Evolutionary conservation across 2,888 invertebrate species (phyloP).

Genomic region (Volucella inanis): DNA sequence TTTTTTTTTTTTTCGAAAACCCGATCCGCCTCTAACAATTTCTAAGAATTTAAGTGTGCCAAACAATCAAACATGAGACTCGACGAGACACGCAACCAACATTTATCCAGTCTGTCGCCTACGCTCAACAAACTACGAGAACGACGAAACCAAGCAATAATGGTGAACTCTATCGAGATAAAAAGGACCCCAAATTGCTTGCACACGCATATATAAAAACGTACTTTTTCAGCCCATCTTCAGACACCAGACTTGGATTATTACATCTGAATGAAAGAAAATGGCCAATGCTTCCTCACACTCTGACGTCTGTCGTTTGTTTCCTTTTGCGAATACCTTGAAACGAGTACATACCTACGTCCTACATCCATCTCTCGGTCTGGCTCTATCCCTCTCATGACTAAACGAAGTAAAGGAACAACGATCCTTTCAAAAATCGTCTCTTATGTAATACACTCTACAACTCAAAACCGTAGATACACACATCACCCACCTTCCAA

Average conservation of each 20-base stretch:
- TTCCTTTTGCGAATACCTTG: background rate
- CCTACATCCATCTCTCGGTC: background rate
- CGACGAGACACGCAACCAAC: background rate
- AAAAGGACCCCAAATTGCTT: background rate
- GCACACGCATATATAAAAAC: slow-evolving; percentile 28
- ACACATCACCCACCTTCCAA: slow-evolving; percentile 22
- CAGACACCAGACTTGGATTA: slow-evolving; percentile 2
- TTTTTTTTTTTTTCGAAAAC: background rate
- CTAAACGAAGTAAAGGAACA: background rate
- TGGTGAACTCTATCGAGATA: slow-evolving; percentile 14
- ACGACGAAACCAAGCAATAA: slow-evolving; percentile 3
- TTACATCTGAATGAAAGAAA: slow-evolving; percentile 14
- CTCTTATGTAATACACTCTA: slow-evolving; percentile 34
- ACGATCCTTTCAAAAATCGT: background rate
- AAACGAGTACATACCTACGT: background rate
- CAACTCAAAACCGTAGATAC: background rate
- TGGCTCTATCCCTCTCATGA: background rate
- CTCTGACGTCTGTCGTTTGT: slow-evolving; percentile 4
- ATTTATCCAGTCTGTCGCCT: slow-evolving; percentile 1
- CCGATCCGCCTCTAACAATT: background rate
- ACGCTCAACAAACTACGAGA: slow-evolving; percentile 4
- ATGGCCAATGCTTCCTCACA: background rate
- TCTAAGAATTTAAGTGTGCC: slow-evolving; percentile 28
- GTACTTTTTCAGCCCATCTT: background rate
- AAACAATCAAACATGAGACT: slow-evolving; percentile 6